Evolutionary conservation across 2,888 invertebrate genomes (phyloP).

Genomic region (Aspidapion aeneum): DNA sequence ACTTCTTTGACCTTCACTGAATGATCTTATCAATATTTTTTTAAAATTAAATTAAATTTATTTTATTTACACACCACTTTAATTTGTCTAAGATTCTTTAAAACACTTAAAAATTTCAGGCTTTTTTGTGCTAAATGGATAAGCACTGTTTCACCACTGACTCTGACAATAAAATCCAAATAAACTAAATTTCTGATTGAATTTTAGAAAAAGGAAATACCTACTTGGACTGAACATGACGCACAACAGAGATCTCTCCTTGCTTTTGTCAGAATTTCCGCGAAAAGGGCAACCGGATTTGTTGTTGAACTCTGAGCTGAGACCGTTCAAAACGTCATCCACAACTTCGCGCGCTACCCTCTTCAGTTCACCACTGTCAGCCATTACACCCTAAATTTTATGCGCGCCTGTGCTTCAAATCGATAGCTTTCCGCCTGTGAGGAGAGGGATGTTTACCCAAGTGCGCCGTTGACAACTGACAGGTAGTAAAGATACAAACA

Average conservation of each 20-base stretch:
- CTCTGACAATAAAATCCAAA: no score
- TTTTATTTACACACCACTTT: no score
- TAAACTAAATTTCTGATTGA: no score
- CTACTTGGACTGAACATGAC: conserved; percentile 52
- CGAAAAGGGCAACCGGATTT: conserved; percentile 18
- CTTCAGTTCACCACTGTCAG: conserved; percentile 32
- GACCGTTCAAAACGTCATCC: conserved; percentile 43
- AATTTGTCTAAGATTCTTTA: no score
- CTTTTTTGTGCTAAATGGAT: no score
- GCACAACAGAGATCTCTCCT: conserved; percentile 49
- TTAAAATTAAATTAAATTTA: no score
- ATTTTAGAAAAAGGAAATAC: conserved; percentile 32
- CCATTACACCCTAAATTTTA: conserved; percentile 25
- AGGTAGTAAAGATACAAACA: background rate
- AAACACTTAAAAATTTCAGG: no score
- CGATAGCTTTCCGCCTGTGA: no score
- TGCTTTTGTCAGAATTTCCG: conserved; percentile 7
- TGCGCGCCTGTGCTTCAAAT: background rate
- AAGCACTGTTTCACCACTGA: no score
- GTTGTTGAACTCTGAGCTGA: conserved; percentile 36
- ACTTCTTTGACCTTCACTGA: no score
- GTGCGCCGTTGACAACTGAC: background rate
- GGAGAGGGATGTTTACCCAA: conserved; percentile 8
- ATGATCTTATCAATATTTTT: no score
- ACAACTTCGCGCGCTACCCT: conserved; percentile 42